Evolutionary conservation across 2,888 invertebrate species (phyloP).

Genomic region (Macrophya annulata): DNA sequence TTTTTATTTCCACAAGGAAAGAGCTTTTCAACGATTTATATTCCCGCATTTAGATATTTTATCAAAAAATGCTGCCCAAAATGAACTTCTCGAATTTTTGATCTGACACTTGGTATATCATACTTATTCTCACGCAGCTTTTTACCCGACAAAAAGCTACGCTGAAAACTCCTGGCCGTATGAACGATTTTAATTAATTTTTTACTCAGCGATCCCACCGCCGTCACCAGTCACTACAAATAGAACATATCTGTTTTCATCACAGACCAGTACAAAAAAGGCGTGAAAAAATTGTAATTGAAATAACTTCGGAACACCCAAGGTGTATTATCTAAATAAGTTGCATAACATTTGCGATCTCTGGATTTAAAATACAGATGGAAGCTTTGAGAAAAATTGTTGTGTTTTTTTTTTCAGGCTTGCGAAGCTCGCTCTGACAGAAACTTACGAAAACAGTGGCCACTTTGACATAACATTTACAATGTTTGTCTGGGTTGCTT

Average conservation of each 20-base stretch:
- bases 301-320: neutral
- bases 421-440: slow-evolving; percentile 84
- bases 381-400: neutral
- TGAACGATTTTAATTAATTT: neutral
- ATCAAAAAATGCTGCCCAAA: neutral
- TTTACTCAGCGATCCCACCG: neutral
- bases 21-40: neutral
- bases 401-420: slow-evolving; percentile 77
- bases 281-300: neutral
- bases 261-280: neutral
- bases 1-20: neutral
- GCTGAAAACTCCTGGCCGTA: neutral
- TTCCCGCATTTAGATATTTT: neutral
- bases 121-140: neutral
- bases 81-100: neutral
- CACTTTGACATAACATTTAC: slow-evolving; percentile 87
- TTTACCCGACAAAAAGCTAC: neutral
- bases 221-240: neutral
- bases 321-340: neutral
- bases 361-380: neutral
- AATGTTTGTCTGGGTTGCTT: slow-evolving; percentile 87
- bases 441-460: slow-evolving; percentile 86
- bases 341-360: neutral
- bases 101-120: neutral
- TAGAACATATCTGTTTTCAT: neutral